Conservation (phyloP, 2,113 vertebrate genomes). For the Anhinga rufa region DNA sequence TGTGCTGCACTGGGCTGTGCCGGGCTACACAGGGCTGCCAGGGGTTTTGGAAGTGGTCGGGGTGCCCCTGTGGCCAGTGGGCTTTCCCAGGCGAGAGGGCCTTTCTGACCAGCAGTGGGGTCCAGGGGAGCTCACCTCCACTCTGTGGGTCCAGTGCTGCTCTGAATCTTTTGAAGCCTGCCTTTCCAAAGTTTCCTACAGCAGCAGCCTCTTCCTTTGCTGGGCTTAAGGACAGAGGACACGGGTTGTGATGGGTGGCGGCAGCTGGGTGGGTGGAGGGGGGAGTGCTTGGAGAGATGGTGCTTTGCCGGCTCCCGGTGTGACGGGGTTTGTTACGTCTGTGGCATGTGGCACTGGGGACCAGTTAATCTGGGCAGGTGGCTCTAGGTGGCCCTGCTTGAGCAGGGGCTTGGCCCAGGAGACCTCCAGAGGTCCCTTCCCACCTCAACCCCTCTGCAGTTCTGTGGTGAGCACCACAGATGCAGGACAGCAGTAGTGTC, state of each 20-base stretch:
- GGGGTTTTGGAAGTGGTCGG: not conserved
- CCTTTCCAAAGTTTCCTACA: not conserved
- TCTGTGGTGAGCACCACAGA: not conserved
- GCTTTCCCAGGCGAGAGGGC: not conserved
- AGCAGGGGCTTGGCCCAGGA: not conserved
- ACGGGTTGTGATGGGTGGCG: not conserved
- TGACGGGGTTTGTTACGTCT: not conserved
- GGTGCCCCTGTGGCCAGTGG: not conserved
- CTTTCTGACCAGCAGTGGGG: not conserved
- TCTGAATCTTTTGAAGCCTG: not conserved
- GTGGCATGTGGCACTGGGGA: not conserved
- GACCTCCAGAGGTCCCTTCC: not conserved
- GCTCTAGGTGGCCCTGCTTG: not conserved
- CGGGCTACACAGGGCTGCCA: not conserved
- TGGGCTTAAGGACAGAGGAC: not conserved
- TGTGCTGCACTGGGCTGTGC: rapidly evolving
- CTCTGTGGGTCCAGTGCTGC: not conserved
- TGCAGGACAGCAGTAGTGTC: not conserved
- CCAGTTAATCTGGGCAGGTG: not conserved
- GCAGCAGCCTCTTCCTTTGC: not conserved
- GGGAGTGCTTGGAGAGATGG: not conserved
- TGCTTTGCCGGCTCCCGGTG: rapidly evolving
- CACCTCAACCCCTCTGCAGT: not conserved
- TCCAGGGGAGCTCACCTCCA: not conserved
- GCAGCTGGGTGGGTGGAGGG: not conserved